These are phyloP conservation scores for Zygogramma bicolorata DNA, from an alignment of 2,888 invertebrate species.

Conservation along the genomic window DNA sequence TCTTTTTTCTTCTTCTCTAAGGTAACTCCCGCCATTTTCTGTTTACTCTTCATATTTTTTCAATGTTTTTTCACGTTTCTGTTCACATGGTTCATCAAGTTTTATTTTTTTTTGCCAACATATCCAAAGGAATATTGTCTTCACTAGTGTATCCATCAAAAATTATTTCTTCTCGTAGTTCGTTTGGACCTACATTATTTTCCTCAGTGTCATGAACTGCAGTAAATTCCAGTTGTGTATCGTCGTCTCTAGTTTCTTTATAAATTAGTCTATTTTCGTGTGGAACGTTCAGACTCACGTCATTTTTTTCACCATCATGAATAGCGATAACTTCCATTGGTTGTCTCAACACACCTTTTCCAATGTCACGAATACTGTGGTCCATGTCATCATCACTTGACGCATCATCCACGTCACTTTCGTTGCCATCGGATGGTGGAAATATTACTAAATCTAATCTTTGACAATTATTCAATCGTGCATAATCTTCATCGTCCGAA, in stretches of 20 bases:
- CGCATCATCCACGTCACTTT: conserved; percentile 13
- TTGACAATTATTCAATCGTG: conserved; percentile 13
- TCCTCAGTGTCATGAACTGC: not conserved
- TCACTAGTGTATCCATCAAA: not conserved
- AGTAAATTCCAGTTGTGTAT: not conserved
- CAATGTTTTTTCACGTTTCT: not conserved
- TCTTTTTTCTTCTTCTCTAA: not conserved
- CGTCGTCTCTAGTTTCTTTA: not conserved
- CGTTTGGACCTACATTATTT: not conserved
- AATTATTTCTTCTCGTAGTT: not conserved
- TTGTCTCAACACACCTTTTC: conserved; percentile 21
- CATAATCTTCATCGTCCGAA: conserved; percentile 28
- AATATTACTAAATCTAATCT: conserved; percentile 21
- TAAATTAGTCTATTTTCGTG: not conserved
- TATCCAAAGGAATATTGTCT: not conserved
- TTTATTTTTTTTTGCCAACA: not conserved
- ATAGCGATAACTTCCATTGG: conserved; percentile 11
- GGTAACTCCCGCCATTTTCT: not conserved
- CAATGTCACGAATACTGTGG: conserved; percentile 17
- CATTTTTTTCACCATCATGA: not conserved
- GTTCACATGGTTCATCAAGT: not conserved
- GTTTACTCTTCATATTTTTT: not conserved
- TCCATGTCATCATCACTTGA: conserved; percentile 16
- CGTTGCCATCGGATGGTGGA: conserved; percentile 18
- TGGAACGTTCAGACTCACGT: not conserved